Base-by-base conservation (phyloP, 2,113 vertebrate species). In the Pteruthius melanotis region DNA sequence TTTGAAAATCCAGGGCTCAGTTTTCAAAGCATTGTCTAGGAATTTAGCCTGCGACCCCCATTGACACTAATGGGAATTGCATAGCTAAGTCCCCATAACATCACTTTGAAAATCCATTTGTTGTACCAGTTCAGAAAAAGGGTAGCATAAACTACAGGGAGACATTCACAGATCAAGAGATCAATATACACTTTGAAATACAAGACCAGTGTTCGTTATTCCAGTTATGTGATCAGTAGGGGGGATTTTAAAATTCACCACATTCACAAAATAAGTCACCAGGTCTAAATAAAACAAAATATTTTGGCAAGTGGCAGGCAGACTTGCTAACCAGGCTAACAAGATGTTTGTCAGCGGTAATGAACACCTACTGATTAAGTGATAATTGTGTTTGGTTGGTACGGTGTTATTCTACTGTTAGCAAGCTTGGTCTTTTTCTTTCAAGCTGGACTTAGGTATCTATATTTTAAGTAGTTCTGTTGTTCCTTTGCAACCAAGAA, bases 21-120 rank as follows among this genome's bases (percentile, higher is more conserved):
- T 96, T 97, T 97, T 96, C 93, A 93, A 93, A 94, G 94, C 87
- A 66, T 40, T 92, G 83, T 90, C 72, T 83, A 95, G 93, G 94
- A 95, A 95, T 97, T 96, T 95, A 94, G 83, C 96, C 94, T 96
- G 95, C 95, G 94, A 95, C 94, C 95, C 91, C 93, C 86, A 94
- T 92, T 95, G 94, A 96, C 93, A 94, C 91, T 92, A 85, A 83
- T 82, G 94, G 93, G 95, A 97, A 95, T 93, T 97, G 91, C 95
- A 97, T 94, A 95, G 89, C 81, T 95, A 72, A 93, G 49, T 83
- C 91, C 76, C 91, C 78, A 40, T 81, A 95, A 70, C 86, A 93
- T 89, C 81, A 87, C 94, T 96, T 96, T 92, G 87, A 94, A 97
- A 96, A 94, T 74, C 77, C 72, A 59, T 94, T 91, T 93, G 80